phyloP scores from a whole-genome alignment of 2,888 invertebrate genomes.

The Resseliella maxima region DNA sequence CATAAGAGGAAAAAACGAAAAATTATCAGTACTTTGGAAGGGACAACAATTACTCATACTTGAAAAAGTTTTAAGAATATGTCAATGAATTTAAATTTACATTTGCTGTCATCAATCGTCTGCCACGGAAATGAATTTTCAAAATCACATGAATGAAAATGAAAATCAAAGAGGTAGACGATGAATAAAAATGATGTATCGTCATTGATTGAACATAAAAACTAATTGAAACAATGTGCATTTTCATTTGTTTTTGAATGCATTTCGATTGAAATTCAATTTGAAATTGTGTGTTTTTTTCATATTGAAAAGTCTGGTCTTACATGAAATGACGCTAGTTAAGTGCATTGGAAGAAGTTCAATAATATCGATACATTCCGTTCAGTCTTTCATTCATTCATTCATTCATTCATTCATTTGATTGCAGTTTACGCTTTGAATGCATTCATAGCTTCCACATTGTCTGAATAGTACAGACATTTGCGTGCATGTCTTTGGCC shows the following conservation, averaged over 20 bases:
- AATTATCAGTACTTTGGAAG: neutral
- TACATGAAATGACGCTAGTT: neutral
- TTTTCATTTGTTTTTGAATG: constrained; percentile 53
- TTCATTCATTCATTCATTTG: neutral
- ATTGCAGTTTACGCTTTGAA: neutral
- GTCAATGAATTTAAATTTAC: neutral
- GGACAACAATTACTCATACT: constrained; percentile 51
- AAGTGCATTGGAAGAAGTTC: neutral
- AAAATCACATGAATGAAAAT: neutral
- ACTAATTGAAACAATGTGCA: constrained; percentile 47
- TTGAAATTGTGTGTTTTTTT: too few relatives aligned
- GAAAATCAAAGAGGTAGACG: neutral
- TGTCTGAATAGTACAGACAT: neutral
- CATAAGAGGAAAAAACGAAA: neutral
- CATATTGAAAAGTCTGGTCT: neutral
- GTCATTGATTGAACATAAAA: constrained; percentile 37
- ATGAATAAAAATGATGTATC: constrained; percentile 5
- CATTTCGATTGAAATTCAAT: neutral
- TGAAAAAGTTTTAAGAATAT: neutral
- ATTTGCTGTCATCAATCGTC: constrained; percentile 25
- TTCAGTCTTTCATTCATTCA: neutral
- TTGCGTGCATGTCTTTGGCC: constrained; percentile 42
- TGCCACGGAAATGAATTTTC: constrained; percentile 28
- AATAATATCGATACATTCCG: neutral
- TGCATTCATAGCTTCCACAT: neutral